Evolutionary conservation across 2,797 vertebrate species (phyloP), one percentile per base, ranked within the genome.

Genomic region (Amphiprion clarkii): DNA sequence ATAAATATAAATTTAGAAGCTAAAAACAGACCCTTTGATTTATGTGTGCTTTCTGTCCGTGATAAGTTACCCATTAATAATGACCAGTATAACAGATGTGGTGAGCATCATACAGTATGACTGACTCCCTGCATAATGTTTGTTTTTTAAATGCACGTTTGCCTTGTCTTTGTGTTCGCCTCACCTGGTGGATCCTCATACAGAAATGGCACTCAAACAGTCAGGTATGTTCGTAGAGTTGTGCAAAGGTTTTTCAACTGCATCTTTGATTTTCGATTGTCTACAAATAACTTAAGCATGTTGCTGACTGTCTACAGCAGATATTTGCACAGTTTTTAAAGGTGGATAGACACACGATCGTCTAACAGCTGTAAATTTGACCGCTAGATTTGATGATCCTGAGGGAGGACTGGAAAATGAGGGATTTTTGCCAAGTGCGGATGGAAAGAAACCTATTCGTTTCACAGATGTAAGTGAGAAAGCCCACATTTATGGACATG

Each of bases 401-500:
- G 95, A 95, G 51, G 92, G 84, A 6, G 88, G 89, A 0, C 31
- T 85, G 44, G 98, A 98, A 88, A 95, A 93, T 73, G 95, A 96
- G 69, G 96, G 95, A 84, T 99, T 99, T 90, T 87, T 99, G 48
- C 96, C 97, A 64, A 95, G 90, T 0, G 74, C 90, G 0, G 79
- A 93, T 0, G 92, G 94, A 90, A 98, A 97, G 94, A 97, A 96
- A 68, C 95, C 95, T 6, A 90, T 91, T 0, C 95, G 95, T 71
- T 99, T 99, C 90, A 98, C 96, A 0, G 98, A 99, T 1, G 98
- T 98, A 93, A 96, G 97, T 94, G 10, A 55, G 0, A 61, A 71
- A 60, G 1, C 19, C 4, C 0, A 6, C 6, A 12, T 55, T 55
- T 36, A 8, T 33, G 21, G 7, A 4, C 6, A 33, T 8, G 4